phyloP scores from a whole-genome alignment of 2,888 invertebrate species.

The Eupithecia pulchellata region DNA sequence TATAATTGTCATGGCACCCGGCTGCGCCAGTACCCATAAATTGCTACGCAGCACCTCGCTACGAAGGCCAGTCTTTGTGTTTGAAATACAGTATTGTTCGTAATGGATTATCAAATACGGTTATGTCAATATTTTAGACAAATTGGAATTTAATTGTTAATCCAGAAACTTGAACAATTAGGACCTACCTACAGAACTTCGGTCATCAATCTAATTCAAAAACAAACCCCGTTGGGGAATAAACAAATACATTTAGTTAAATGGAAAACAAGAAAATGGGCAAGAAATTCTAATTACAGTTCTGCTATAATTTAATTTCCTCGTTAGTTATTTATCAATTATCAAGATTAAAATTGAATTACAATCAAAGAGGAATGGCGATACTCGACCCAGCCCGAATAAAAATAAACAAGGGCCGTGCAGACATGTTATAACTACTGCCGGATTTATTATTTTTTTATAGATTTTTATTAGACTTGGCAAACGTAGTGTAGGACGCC shows the following conservation, averaged over 20 bases:
- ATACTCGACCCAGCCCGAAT: too few species aligned
- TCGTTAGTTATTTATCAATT: background rate
- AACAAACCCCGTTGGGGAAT: constrained; percentile 1
- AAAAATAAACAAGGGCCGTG: too few species aligned
- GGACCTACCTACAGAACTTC: constrained; percentile 7
- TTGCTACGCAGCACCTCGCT: constrained; percentile 18
- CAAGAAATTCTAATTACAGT: background rate
- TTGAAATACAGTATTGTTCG: constrained; percentile 5
- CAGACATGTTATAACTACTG: too few species aligned
- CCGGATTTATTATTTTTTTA: too few species aligned
- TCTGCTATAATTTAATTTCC: background rate
- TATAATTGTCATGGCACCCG: background rate
- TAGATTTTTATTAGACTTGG: too few species aligned
- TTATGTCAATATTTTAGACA: constrained; percentile 9
- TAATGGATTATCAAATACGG: constrained; percentile 11
- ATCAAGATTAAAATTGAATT: constrained; percentile 7
- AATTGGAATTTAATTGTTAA: constrained; percentile 15
- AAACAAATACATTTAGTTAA: background rate
- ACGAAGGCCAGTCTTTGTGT: constrained; percentile 11
- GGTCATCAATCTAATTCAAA: constrained; percentile 17
- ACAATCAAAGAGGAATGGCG: too few species aligned
- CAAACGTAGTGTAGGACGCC: too few species aligned
- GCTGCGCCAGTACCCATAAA: background rate
- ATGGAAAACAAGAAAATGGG: constrained; percentile 6
- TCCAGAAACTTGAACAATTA: constrained; percentile 12